phyloP scores from a whole-genome alignment of 2,797 vertebrate species.

The Danio tinwini region DNA sequence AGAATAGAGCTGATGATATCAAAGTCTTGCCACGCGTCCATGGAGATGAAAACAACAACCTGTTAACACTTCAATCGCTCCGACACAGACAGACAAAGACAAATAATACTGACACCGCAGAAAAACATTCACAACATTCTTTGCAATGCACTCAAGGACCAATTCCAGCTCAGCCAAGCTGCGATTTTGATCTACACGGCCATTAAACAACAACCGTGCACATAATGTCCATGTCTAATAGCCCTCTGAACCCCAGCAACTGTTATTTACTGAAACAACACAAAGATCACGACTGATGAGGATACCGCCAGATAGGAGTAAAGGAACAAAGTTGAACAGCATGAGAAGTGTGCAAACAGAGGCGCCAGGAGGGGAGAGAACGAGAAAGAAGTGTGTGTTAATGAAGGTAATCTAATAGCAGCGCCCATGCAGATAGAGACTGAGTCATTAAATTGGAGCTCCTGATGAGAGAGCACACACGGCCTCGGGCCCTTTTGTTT shows the following conservation, averaged over 20 bases:
- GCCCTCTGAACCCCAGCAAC: conserved; percentile 46
- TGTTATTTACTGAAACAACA: conserved; percentile 47
- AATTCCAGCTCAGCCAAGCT: conserved; percentile 51
- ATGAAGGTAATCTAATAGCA: conserved; percentile 30
- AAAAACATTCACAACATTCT: conserved; percentile 50
- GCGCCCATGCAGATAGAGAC: conserved; percentile 47
- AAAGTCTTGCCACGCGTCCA: conserved; percentile 21
- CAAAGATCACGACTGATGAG: conserved; percentile 32
- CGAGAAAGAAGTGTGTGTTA: conserved; percentile 39
- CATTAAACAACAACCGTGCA: conserved; percentile 56
- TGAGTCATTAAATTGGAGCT: conserved; percentile 58
- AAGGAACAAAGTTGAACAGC: conserved; percentile 38
- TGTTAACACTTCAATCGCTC: conserved; percentile 32
- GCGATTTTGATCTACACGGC: conserved; percentile 52
- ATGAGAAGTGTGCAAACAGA: conserved; percentile 47
- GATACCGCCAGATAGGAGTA: conserved; percentile 38
- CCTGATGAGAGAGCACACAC: conserved; percentile 63
- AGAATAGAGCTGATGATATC: conserved; percentile 38
- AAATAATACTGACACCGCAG: not conserved
- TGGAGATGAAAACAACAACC: conserved; percentile 18
- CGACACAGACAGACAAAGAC: conserved; percentile 45
- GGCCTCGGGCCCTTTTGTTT: conserved; percentile 58
- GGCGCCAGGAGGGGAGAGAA: conserved; percentile 23
- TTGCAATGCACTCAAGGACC: conserved; percentile 39
- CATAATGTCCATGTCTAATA: conserved; percentile 59